Conservation (phyloP, 2,888 invertebrate genomes). For the Philonicus albiceps region DNA sequence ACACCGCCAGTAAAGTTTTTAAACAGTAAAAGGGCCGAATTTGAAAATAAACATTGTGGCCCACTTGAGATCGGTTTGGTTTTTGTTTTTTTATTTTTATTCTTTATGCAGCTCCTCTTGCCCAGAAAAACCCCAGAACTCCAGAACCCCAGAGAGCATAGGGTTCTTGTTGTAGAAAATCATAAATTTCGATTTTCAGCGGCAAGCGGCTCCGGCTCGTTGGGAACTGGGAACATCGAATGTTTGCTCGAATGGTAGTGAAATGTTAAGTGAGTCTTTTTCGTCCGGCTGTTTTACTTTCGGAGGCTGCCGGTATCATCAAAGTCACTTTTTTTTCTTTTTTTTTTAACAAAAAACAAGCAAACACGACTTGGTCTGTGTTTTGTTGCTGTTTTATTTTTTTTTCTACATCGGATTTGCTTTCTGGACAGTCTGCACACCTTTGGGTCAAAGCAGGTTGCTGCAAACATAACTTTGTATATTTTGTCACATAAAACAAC, state of each 20-base stretch:
- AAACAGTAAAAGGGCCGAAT: conserved; percentile 48
- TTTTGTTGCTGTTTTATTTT: conserved; percentile 10
- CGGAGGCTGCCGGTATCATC: conserved; percentile 21
- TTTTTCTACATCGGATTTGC: background rate
- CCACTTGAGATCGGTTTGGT: conserved; percentile 45
- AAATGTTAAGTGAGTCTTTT: conserved; percentile 37
- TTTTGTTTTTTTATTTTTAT: too few relatives aligned
- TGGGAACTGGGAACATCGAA: background rate
- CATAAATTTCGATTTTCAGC: conserved; percentile 38
- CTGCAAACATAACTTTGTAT: background rate
- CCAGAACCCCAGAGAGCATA: background rate
- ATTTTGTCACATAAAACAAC: background rate
- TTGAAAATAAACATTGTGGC: conserved; percentile 44
- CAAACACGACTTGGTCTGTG: conserved; percentile 25
- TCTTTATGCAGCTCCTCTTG: background rate
- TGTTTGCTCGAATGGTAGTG: conserved; percentile 40
- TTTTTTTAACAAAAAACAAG: conserved; percentile 15
- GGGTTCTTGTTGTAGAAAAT: conserved; percentile 28
- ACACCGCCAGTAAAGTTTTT: conserved; percentile 35
- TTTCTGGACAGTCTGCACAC: conserved; percentile 7
- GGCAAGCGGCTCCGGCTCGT: background rate
- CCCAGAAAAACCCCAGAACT: background rate
- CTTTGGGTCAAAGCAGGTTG: background rate
- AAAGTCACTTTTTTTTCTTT: conserved; percentile 22
- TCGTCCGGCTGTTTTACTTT: background rate